These are phyloP conservation scores for Centroberyx gerrardi DNA, from an alignment of 2,797 vertebrate genomes.

Conservation along the genomic window DNA sequence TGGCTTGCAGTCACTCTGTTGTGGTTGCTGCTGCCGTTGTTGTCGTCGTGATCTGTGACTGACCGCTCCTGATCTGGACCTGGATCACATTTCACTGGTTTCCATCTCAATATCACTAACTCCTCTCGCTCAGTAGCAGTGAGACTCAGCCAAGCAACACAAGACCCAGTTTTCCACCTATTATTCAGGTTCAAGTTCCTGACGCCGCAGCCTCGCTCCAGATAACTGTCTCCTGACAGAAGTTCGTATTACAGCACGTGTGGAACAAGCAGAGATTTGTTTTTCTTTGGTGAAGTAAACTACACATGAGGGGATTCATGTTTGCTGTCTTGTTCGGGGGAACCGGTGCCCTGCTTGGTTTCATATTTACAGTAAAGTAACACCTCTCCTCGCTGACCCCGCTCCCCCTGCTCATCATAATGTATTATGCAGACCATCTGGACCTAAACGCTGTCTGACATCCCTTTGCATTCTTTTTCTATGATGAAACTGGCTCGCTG, in stretches of 20 bases:
- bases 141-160: conserved; percentile 34
- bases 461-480: not conserved
- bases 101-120: conserved; percentile 52
- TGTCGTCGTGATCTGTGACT: conserved; percentile 40
- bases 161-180: conserved; percentile 54
- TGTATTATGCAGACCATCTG: conserved; percentile 22
- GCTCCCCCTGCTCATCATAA: conserved; percentile 14
- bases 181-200: conserved; percentile 37
- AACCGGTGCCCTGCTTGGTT: conserved; percentile 48
- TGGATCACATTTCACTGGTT: conserved; percentile 57
- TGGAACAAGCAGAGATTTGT: conserved; percentile 32
- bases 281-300: conserved; percentile 12
- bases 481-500: not conserved
- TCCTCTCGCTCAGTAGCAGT: conserved; percentile 24
- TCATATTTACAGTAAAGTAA: conserved; percentile 29
- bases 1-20: conserved; percentile 8
- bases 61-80: conserved; percentile 2
- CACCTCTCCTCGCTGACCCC: conserved; percentile 16
- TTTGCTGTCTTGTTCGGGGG: conserved; percentile 39
- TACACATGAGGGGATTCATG: conserved; percentile 20
- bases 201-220: conserved; percentile 33
- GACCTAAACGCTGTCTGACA: conserved; percentile 19
- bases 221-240: conserved; percentile 25
- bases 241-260: conserved; percentile 53
- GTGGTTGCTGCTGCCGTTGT: conserved; percentile 21